Evolutionary conservation across 1,140 invertebrate genomes (phyloP).

Genomic region (Lasaia peninsularis): DNA sequence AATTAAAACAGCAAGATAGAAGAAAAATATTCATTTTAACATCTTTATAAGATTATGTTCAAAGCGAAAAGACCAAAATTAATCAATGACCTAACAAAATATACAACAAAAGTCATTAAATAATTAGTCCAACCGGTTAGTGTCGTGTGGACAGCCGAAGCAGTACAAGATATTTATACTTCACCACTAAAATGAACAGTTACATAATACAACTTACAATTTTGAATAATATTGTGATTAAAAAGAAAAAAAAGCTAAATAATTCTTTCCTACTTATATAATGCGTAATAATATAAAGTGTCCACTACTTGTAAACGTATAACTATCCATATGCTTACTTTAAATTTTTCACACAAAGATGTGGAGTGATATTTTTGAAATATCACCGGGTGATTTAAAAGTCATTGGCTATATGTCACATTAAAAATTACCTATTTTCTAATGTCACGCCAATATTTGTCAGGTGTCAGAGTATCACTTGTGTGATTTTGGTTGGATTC

Average conservation of each 20-base stretch:
- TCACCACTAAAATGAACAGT: slow-evolving; percentile 68
- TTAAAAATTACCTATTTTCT: too few species aligned
- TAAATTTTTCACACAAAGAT: slow-evolving; percentile 71
- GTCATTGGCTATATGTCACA: too few species aligned
- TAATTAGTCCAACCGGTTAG: slow-evolving; percentile 70
- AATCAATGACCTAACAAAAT: slow-evolving; percentile 77
- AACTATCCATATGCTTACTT: slow-evolving; percentile 71
- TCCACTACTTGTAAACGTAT: slow-evolving; percentile 75
- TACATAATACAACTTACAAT: slow-evolving; percentile 75
- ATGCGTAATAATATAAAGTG: slow-evolving; percentile 77
- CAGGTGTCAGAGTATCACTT: too few species aligned
- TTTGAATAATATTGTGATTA: slow-evolving; percentile 76
- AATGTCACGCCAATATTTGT: too few species aligned
- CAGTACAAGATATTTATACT: slow-evolving; percentile 48
- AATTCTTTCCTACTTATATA: slow-evolving; percentile 75
- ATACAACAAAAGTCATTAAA: slow-evolving; percentile 77
- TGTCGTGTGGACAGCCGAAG: slow-evolving; percentile 53
- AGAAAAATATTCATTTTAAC: slow-evolving; percentile 73
- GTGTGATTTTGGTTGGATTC: too few species aligned
- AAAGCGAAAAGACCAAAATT: slow-evolving; percentile 71
- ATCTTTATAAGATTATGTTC: slow-evolving; percentile 68
- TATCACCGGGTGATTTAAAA: too few species aligned
- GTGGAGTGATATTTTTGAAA: slow-evolving; percentile 29
- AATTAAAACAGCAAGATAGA: slow-evolving; percentile 77
- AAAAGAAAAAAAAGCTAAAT: slow-evolving; percentile 73